Conservation (phyloP, 1,140 invertebrate species). For the Drosophila ambigua region DNA sequence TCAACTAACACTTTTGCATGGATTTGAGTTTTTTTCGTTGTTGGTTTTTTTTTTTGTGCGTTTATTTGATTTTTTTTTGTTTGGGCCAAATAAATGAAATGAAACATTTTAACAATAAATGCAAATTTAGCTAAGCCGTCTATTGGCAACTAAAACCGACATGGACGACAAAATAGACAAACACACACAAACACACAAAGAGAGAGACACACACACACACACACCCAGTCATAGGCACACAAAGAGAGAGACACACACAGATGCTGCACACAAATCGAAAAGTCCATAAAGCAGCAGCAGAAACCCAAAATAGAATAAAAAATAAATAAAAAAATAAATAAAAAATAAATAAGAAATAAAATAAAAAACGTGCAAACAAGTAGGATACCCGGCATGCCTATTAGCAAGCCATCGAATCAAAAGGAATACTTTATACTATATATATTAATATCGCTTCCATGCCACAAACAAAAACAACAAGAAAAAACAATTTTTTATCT, state of each 20-base stretch:
- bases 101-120: conserved; percentile 82
- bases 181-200: conserved; percentile 42
- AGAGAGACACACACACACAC: conserved; percentile 39
- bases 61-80: conserved; percentile 4
- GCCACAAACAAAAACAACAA: no score
- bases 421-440: no score
- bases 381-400: no score
- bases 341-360: conserved; percentile 7
- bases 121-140: conserved; percentile 78
- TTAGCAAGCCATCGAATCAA: no score
- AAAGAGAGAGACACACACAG: conserved; percentile 16
- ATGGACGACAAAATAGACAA: conserved; percentile 62
- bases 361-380: no score
- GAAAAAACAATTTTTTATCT: no score
- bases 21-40: conserved; percentile 33
- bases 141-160: conserved; percentile 63
- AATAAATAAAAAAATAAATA: no score
- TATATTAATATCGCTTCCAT: no score
- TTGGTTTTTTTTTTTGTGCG: background rate
- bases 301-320: conserved; percentile 29
- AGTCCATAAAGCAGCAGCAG: conserved; percentile 66
- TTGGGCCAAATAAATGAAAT: conserved; percentile 71
- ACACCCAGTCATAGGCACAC: background rate
- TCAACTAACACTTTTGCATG: conserved; percentile 47
- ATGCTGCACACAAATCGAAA: conserved; percentile 52